Conservation (phyloP, 2,113 vertebrate species). For the Perccottus glenii region DNA sequence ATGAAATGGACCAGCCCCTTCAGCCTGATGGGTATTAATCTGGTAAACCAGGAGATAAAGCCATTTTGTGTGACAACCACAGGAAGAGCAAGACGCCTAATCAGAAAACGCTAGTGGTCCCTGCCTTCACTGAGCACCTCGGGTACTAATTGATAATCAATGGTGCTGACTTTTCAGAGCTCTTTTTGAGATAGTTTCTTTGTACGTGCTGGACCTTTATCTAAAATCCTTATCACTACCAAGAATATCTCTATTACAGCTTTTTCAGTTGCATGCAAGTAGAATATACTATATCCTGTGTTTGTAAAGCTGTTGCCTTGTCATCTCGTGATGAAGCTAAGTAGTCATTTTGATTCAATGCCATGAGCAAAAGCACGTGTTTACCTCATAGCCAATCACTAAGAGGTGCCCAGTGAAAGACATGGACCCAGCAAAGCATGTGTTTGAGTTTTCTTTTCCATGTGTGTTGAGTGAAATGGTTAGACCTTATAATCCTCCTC, state of each 20-base stretch:
- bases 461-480: conserved; percentile 77
- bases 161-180: conserved; percentile 60
- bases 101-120: conserved; percentile 39
- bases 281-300: neutral
- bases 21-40: conserved; percentile 51
- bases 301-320: conserved; percentile 27
- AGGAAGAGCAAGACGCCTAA: conserved; percentile 60
- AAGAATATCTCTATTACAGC: conserved; percentile 17
- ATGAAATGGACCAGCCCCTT: conserved; percentile 44
- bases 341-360: conserved; percentile 18
- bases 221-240: conserved; percentile 7
- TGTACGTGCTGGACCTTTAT: conserved; percentile 31
- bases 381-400: conserved; percentile 45
- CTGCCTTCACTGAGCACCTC: conserved; percentile 56
- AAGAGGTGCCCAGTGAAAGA: conserved; percentile 52
- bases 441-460: conserved; percentile 59
- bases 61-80: conserved; percentile 80
- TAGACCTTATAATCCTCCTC: conserved; percentile 42
- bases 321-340: conserved; percentile 20
- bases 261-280: conserved; percentile 7
- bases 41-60: conserved; percentile 52
- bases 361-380: conserved; percentile 40
- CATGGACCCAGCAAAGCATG: conserved; percentile 34
- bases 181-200: conserved; percentile 19
- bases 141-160: conserved; percentile 56